A percentile compares a stretch with the other conserved stretches of the same genome.
Conservation (phyloP, 2,113 vertebrate species). For the Coregonus clupeaformis region DNA sequence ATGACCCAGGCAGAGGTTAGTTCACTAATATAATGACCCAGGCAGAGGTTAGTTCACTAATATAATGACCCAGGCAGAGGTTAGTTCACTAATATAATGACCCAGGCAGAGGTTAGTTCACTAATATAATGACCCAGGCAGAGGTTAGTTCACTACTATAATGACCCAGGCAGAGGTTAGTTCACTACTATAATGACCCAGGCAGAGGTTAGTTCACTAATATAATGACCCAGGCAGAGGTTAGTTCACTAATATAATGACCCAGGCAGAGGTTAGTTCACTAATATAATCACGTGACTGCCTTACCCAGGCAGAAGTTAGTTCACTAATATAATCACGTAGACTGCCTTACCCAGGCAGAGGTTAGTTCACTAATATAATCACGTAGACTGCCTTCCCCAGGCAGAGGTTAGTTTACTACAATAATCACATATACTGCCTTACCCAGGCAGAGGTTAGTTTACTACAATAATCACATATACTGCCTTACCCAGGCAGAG, state of each 20-base stretch:
- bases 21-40: not conserved
- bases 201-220: too few species aligned
- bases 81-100: too few species aligned
- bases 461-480: not conserved
- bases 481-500: not conserved
- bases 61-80: not conserved
- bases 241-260: not conserved
- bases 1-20: too few species aligned
- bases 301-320: too few species aligned
- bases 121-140: conserved; percentile 86
- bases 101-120: too few species aligned
- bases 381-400: too few species aligned
- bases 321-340: too few species aligned
- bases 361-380: conserved; percentile 63
- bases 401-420: not conserved
- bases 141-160: conserved; percentile 69
- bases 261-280: not conserved
- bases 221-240: not conserved
- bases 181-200: not conserved
- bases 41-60: too few species aligned
- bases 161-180: too few species aligned
- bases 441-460: not conserved
- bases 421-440: not conserved
- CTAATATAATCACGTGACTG: not conserved
- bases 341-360: conserved; percentile 92